These are phyloP conservation scores for Arothron firmamentum DNA, from an alignment of 2,113 vertebrate species.

Conservation along the genomic window DNA sequence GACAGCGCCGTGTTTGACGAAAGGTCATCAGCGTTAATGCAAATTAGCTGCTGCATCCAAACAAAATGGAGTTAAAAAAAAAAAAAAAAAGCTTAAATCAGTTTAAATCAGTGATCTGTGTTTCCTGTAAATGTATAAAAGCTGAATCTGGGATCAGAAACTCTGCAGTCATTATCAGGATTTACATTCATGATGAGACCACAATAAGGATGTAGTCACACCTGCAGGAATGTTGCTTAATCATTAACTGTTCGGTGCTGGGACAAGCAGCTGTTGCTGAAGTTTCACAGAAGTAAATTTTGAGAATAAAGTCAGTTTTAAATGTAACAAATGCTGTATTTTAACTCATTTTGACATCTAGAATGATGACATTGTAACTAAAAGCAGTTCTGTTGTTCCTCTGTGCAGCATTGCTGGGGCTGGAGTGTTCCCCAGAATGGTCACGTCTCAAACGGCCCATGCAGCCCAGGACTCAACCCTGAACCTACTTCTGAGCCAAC, in stretches of 20 bases:
- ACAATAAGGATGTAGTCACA: not conserved
- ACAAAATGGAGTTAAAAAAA: constrained; percentile 36
- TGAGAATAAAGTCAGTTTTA: too few species aligned
- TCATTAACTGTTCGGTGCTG: not conserved
- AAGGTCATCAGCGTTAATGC: constrained; percentile 39
- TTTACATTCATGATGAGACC: not conserved
- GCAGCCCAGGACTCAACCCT: too few species aligned
- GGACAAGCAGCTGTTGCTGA: too few species aligned
- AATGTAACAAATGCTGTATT: too few species aligned
- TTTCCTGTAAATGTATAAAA: not conserved
- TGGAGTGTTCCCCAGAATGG: too few species aligned
- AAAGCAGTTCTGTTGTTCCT: too few species aligned
- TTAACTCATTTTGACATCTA: too few species aligned
- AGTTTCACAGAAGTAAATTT: not conserved
- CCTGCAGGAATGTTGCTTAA: constrained; percentile 6
- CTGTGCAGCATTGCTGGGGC: too few species aligned
- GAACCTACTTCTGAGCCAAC: too few species aligned
- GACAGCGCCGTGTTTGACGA: constrained; percentile 26
- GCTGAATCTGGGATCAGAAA: not conserved
- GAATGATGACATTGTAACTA: too few species aligned
- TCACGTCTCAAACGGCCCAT: too few species aligned
- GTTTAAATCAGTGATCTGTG: constrained; percentile 10
- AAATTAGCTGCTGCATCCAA: constrained; percentile 51
- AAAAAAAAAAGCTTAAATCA: too few species aligned
- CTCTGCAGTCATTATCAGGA: not conserved